Evolutionary conservation across 2,888 invertebrate genomes (phyloP), one percentile per base, ranked within the genome.

Genomic region (Matsumyia berberina): DNA sequence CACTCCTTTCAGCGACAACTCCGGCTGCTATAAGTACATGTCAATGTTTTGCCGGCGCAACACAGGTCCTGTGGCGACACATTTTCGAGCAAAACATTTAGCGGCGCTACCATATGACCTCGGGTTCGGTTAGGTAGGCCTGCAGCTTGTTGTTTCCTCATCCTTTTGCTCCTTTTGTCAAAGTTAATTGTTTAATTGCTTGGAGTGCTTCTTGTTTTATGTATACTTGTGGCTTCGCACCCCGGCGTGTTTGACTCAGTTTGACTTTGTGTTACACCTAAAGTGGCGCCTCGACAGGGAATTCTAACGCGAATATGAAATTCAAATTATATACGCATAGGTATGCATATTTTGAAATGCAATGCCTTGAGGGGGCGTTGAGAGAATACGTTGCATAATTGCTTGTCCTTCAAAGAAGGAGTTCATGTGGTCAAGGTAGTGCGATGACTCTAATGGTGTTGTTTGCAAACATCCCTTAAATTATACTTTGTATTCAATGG

Each of bases 211-310:
- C 69, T 60, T 60, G 72, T 62, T 76, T 62, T 55, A 57, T 76
- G n/a, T n/a, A n/a, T n/a, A n/a, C n/a, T 81, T 81, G 80, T 12
- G 80, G 74, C 69, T 76, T 80, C 35, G 73, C 73, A 44, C 73
- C n/a, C 31, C 33, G 33, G 46, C 15, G 12, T 44, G 39, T 44
- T 67, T 74, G n/a, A 62, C 74, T 39, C 39, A 74, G 39, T 51
- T 53, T 62, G 62, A 73, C 51, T 62, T 12, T 31, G 19, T 42
- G 51, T 39, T 53, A 42, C 62, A 42, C 29, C 51, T 35, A 60
- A 55, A 80, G 67, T 80, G 80, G 80, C 74, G 80, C 74, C 80
- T 9, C 55, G 3, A n/a, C 24, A 15, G 7, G 19, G 31, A 44
- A 31, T 44, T 31, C 12, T 37, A 51, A 19, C 12, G 12, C 24